A percentile compares a stretch with the other conserved stretches of the same genome.
Evolutionary conservation across 2,797 vertebrate species (phyloP).

Genomic region (Selene dorsalis): DNA sequence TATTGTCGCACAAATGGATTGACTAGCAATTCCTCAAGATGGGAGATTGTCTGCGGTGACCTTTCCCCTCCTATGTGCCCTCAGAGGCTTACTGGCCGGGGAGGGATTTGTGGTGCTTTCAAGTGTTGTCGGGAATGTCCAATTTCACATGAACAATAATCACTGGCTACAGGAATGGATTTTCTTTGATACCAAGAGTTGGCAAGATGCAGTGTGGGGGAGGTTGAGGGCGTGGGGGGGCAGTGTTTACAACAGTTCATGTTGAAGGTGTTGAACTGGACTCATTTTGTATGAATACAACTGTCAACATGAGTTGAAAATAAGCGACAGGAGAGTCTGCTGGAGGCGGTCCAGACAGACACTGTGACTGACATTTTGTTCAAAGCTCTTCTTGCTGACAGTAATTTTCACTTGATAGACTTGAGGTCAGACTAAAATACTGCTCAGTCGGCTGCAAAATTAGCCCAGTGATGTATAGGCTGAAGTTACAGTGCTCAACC

Average conservation of each 20-base stretch:
- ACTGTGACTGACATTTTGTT: neutral
- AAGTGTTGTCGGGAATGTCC: conserved; percentile 60
- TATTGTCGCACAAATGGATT: neutral
- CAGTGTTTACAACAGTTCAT: neutral
- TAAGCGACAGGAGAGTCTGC: neutral
- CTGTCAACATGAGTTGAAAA: neutral
- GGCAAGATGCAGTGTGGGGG: conserved; percentile 4
- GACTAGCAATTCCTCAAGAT: conserved; percentile 37
- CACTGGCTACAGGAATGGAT: conserved; percentile 28
- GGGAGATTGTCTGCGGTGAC: conserved; percentile 60
- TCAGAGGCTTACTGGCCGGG: conserved; percentile 64
- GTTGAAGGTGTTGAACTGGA: neutral
- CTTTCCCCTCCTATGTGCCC: conserved; percentile 67
- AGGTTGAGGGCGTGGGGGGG: neutral
- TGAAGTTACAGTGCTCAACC: neutral
- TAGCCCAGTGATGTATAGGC: neutral
- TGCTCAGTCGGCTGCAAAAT: neutral
- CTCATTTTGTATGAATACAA: neutral
- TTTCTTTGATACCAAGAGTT: conserved; percentile 11
- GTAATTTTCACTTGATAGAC: neutral
- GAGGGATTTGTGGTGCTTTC: conserved; percentile 72
- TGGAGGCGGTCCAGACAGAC: neutral
- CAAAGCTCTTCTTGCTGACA: neutral
- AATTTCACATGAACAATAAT: conserved; percentile 30
- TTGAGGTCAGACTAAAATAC: neutral